A percentile compares a stretch with the other conserved stretches of the same genome.
Conservation (phyloP, 2,888 invertebrate genomes). For the Lochmaea crataegi region DNA sequence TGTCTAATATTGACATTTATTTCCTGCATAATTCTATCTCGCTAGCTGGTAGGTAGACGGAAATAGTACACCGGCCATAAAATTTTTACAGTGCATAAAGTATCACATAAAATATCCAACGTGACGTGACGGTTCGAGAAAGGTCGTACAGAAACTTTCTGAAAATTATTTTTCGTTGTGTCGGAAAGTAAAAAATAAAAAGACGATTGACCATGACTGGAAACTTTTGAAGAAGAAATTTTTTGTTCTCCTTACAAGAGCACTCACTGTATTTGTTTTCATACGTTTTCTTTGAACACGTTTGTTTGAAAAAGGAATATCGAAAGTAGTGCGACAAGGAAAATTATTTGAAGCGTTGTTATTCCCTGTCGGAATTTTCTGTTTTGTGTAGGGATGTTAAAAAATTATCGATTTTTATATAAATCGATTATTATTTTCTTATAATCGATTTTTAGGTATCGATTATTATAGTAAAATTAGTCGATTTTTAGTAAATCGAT, state of each 20-base stretch:
- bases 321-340: no score
- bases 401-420: no score
- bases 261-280: no score
- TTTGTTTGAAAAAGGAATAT: no score
- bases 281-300: no score
- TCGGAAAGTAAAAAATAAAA: slow-evolving; percentile 11
- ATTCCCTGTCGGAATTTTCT: no score
- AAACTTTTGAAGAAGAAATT: slow-evolving; percentile 2
- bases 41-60: slow-evolving; percentile 19
- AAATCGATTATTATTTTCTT: no score
- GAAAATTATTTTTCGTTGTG: slow-evolving; percentile 29
- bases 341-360: no score
- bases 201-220: neutral
- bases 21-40: neutral
- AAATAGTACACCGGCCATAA: slow-evolving; percentile 25
- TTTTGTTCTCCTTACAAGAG: neutral
- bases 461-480: no score
- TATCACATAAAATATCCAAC: slow-evolving; percentile 20
- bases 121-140: slow-evolving; percentile 17
- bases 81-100: slow-evolving; percentile 30
- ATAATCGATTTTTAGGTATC: no score
- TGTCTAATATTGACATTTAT: slow-evolving; percentile 6
- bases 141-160: slow-evolving; percentile 18
- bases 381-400: no score
- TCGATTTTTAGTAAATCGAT: no score